Conservation (phyloP, 2,113 vertebrate species). For the Cathartes aura region DNA sequence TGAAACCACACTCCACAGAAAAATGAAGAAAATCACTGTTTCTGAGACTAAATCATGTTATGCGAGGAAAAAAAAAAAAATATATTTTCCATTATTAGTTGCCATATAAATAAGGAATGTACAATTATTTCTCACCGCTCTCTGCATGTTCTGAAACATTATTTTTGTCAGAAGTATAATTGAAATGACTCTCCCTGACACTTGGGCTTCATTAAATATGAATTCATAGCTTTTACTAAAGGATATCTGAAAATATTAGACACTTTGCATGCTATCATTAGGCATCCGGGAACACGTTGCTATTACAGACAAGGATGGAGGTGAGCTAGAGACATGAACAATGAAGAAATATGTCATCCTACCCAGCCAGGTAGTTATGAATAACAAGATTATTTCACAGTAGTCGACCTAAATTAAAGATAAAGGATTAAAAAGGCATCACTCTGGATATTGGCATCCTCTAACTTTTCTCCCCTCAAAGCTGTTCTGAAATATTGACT, state of each 20-base stretch:
- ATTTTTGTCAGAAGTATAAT: constrained; percentile 20
- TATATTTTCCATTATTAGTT: neutral
- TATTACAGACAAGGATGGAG: neutral
- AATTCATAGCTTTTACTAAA: constrained; percentile 32
- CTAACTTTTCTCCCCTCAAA: neutral
- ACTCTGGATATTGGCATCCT: neutral
- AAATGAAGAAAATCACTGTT: neutral
- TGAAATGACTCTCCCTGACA: constrained; percentile 11
- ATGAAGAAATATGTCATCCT: neutral
- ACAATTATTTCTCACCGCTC: constrained; percentile 19
- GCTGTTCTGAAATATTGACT: neutral
- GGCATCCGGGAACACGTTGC: neutral
- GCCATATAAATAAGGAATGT: constrained; percentile 42
- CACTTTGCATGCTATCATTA: neutral
- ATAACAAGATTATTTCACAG: neutral
- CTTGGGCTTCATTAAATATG: constrained; percentile 20
- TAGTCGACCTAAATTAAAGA: neutral
- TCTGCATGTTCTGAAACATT: neutral
- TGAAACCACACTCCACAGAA: neutral
- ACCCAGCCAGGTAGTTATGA: neutral
- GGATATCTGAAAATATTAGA: neutral
- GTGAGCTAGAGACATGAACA: neutral
- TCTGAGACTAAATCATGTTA: neutral
- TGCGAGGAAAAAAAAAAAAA: neutral
- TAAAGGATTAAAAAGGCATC: neutral